Evolutionary conservation across 2,797 vertebrate species (phyloP).

Genomic region (Centropyge bicolor): DNA sequence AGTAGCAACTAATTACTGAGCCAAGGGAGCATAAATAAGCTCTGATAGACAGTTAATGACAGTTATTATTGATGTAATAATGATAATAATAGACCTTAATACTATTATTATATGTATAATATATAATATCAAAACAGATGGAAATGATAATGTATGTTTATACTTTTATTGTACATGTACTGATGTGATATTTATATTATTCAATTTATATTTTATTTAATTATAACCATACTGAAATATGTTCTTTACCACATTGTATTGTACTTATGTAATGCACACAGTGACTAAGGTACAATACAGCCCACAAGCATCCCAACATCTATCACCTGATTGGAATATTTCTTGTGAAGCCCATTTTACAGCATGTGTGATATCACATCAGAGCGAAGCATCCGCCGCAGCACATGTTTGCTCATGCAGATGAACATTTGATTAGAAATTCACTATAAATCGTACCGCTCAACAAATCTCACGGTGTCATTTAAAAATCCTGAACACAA

Average conservation of each 20-base stretch:
- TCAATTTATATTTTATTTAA: no score
- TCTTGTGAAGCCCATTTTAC: background rate
- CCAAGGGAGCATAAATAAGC: background rate
- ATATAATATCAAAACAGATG: no score
- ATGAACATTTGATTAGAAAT: constrained; percentile 22
- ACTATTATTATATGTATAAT: no score
- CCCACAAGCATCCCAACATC: constrained; percentile 1
- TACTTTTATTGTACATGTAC: no score
- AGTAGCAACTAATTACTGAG: background rate
- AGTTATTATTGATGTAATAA: no score
- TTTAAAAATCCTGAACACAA: constrained; percentile 27
- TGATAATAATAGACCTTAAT: no score
- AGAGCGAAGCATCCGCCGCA: constrained; percentile 16
- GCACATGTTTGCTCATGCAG: constrained; percentile 38
- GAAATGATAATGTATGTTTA: no score
- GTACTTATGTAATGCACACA: background rate
- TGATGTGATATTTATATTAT: no score
- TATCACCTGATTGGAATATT: background rate
- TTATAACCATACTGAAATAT: background rate
- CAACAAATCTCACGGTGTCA: constrained; percentile 4
- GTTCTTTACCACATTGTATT: background rate
- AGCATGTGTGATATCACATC: constrained; percentile 2
- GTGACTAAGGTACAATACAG: background rate
- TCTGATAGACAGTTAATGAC: background rate
- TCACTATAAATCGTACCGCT: background rate